Percentiles rank a stretch among this genome's conserved stretches.
Conservation (phyloP, 2,888 invertebrate species). For the Drosophila limbata region DNA sequence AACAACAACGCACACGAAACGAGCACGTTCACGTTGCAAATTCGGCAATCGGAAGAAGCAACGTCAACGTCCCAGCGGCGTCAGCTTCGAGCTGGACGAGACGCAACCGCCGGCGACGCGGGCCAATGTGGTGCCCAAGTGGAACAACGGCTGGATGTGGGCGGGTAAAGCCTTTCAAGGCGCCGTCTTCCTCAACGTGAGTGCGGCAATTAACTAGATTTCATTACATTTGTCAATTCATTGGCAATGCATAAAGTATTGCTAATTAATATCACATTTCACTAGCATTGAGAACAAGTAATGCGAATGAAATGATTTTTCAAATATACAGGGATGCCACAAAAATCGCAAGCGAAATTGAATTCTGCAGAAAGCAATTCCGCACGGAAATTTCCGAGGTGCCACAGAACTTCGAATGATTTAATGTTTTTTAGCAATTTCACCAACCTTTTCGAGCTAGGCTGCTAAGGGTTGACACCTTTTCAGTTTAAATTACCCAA, state of each 20-base stretch:
- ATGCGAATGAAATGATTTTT: no score
- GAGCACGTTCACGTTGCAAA: slow-evolving; percentile 84
- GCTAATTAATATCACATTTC: no score
- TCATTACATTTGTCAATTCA: not conserved
- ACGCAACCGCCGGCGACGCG: slow-evolving; percentile 85
- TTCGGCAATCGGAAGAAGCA: slow-evolving; percentile 84
- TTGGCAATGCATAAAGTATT: not conserved
- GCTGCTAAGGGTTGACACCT: no score
- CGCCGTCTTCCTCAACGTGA: slow-evolving; percentile 94
- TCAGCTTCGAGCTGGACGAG: slow-evolving; percentile 84
- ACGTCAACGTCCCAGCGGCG: slow-evolving; percentile 80
- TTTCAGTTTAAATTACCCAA: no score
- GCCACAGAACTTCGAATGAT: no score
- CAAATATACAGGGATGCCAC: no score
- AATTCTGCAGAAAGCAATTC: no score
- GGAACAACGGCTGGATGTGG: slow-evolving; percentile 98
- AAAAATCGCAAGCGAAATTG: no score
- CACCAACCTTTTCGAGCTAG: no score
- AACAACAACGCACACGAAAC: slow-evolving; percentile 71
- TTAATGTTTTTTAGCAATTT: no score
- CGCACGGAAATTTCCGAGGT: no score
- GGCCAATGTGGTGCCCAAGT: slow-evolving; percentile 87
- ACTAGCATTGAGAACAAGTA: no score
- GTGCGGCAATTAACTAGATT: slow-evolving; percentile 23
- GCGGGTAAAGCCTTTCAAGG: slow-evolving; percentile 93